Evolutionary conservation across 1,140 invertebrate species (phyloP).

Genomic region (Musca vetustissima): DNA sequence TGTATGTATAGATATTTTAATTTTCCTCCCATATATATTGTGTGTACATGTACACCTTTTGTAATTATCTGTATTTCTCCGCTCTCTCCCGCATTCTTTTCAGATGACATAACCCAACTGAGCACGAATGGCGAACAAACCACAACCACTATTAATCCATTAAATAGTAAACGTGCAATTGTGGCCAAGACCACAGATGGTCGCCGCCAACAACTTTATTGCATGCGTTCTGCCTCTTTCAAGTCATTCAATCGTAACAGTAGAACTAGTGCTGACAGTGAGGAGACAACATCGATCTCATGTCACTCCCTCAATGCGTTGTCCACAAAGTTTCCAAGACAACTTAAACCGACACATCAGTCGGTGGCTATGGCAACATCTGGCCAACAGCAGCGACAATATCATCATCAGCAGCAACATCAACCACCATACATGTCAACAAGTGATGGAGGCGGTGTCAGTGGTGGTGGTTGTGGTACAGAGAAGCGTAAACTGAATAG

Average conservation of each 20-base stretch:
- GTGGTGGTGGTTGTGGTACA: no score
- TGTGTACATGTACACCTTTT: no score
- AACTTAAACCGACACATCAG: conserved; percentile 23
- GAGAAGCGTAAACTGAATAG: conserved; percentile 40
- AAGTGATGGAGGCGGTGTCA: conserved; percentile 28
- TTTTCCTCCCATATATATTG: no score
- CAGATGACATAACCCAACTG: no score
- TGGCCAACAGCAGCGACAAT: conserved; percentile 27
- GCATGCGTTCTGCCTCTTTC: conserved; percentile 42
- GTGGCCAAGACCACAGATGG: conserved; percentile 38
- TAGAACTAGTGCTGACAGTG: neutral
- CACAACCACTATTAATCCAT: neutral
- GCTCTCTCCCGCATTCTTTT: no score
- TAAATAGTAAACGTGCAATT: neutral
- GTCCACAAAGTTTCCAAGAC: neutral
- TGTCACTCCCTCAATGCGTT: conserved; percentile 5
- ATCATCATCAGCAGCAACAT: conserved; percentile 35
- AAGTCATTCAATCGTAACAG: conserved; percentile 28
- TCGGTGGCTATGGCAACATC: conserved; percentile 34
- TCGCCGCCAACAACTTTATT: conserved; percentile 45
- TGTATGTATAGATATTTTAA: no score
- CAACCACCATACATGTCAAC: conserved; percentile 12
- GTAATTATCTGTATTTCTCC: no score
- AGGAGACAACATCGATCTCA: conserved; percentile 28
- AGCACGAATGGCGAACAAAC: neutral